phyloP scores from a whole-genome alignment of 2,888 invertebrate species.

The Patella depressa region DNA sequence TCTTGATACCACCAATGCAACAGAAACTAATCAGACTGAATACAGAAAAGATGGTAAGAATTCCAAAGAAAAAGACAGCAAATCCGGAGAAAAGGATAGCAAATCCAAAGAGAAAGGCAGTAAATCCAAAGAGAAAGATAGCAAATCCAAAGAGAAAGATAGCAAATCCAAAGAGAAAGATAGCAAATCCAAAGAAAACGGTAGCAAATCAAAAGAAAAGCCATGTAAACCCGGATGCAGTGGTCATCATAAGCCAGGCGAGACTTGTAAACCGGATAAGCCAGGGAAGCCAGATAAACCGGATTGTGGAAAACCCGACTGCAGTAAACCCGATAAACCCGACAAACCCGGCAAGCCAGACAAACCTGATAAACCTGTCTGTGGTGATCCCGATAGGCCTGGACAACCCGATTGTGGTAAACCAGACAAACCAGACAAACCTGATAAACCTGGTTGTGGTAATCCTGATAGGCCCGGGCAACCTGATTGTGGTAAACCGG shows the following conservation, averaged over 20 bases:
- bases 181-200: constrained; percentile 22
- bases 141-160: background rate
- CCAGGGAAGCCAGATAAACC: constrained; percentile 18
- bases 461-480: background rate
- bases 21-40: background rate
- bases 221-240: constrained; percentile 15
- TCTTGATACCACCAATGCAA: no score
- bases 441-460: constrained; percentile 13
- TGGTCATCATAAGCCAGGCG: constrained; percentile 10
- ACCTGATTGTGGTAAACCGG: background rate
- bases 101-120: constrained; percentile 8
- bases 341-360: background rate
- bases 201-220: constrained; percentile 9
- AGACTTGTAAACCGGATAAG: constrained; percentile 12
- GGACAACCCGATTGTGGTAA: constrained; percentile 8
- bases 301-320: background rate
- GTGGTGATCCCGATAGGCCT: background rate
- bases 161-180: constrained; percentile 6
- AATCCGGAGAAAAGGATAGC: background rate
- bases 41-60: background rate
- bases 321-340: constrained; percentile 13
- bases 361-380: constrained; percentile 1
- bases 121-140: constrained; percentile 15
- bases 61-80: constrained; percentile 12
- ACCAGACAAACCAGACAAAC: constrained; percentile 1